phyloP scores from a whole-genome alignment of 2,888 invertebrate species.

The Crepidodera aurea region DNA sequence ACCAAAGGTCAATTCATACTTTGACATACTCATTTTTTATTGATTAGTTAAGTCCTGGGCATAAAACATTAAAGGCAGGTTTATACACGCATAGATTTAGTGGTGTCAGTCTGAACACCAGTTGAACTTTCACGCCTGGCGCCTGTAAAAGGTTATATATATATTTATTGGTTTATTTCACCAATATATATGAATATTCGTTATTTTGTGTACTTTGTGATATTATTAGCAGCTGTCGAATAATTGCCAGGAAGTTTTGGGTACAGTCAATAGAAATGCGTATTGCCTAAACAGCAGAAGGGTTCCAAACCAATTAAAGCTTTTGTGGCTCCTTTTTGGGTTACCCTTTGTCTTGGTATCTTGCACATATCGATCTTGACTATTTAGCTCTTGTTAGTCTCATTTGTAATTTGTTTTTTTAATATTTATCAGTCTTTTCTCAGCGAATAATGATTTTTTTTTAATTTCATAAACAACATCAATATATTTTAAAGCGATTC shows the following conservation, averaged over 20 bases:
- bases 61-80: conserved; percentile 2
- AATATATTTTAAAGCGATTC: too few species aligned
- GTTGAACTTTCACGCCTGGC: conserved; percentile 9
- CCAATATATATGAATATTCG: conserved; percentile 3
- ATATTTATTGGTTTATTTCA: background rate
- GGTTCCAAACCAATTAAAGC: too few species aligned
- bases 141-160: background rate
- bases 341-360: too few species aligned
- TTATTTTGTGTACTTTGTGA: background rate
- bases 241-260: background rate
- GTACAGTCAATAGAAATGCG: too few species aligned
- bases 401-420: too few species aligned
- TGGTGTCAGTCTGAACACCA: conserved; percentile 4
- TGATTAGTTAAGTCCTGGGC: background rate
- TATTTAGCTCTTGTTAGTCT: too few species aligned
- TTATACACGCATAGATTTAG: conserved; percentile 2
- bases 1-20: background rate
- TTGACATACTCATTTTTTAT: conserved; percentile 2
- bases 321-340: too few species aligned
- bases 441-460: too few species aligned
- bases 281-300: too few species aligned
- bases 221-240: background rate
- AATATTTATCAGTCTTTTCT: too few species aligned
- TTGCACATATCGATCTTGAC: too few species aligned
- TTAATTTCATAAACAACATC: too few species aligned